Base-by-base conservation (phyloP, 2,797 vertebrate species). In the Poeciliopsis infans region DNA sequence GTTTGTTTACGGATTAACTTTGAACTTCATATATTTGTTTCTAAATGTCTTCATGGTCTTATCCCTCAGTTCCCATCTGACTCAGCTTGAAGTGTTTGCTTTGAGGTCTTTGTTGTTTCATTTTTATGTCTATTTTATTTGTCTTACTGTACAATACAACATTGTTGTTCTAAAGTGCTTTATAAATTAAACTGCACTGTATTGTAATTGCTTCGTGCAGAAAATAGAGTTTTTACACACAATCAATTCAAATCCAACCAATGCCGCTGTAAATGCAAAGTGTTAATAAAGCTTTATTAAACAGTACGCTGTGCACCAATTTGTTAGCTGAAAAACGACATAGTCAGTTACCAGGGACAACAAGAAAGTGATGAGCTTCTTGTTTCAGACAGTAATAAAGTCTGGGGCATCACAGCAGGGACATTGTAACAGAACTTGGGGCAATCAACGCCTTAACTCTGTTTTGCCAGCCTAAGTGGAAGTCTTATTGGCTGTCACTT, bases 371-470 rank as follows among this genome's bases (percentile, higher is more conserved):
- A 78, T 59, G 61, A 85, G 53, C 73, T 79, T 74, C 47, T 79
- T 51, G 85, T 75, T 75, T 81, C 79, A 64, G 69, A 79, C 68
- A 39, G 72, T 76, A 74, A 47, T 78, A 75, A 83, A 85, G 51
- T 61, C 41, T 33, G 78, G 51, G 73, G 75, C 53, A 36, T 46
- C 84, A 83, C 84, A 75, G n/a, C 71, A 74, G 89, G 80, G 84
- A 82, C 79, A 55, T 69, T 57, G 68, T 90, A 93, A 94, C 85
- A 80, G 83, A 71, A 74, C 53, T 80, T 78, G 28, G 51, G 88
- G 86, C 91, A 82, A 85, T 88, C 83, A 73, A 25, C 77, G 81
- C 77, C 86, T 89, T 85, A 90, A 86, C 33, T 77, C 78, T 53
- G 75, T 82, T 83, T 80, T 75, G 70, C 69, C 59, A 61, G 75